Evolutionary conservation across 2,888 invertebrate genomes (phyloP), one percentile per base, ranked within the genome.

Genomic region (Diplolepis rosae): DNA sequence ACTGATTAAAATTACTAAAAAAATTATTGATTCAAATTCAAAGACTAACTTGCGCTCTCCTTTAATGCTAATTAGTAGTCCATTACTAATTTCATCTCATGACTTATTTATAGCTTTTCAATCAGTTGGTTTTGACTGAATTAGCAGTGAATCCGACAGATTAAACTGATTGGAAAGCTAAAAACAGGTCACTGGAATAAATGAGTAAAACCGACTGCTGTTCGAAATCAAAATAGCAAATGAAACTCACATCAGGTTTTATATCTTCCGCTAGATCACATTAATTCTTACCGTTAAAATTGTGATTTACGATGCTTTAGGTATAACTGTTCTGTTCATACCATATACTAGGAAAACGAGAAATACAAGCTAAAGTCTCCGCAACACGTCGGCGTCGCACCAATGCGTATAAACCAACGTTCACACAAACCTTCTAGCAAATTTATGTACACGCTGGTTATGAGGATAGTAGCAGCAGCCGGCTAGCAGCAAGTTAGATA

Each of bases 271-370:
- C 79, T 82, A 81, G 79, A 82, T 82, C 80, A 82, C 79, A 82
- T 83, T 79, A 81, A 82, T 82, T 83, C 79, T 80, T 79, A n/a
- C n/a, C 81, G 81, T 82, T 83, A 82, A 82, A 82, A 79, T 80
- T 79, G 77, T 83, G 82, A 83, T 83, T 82, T 82, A 82, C 80
- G 71, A 71, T 76, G 68, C 69, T 73, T 66, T 50, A 68, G 68
- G 69, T 74, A 73, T 75, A 73, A 71, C 72, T 61, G 71, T 51
- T 74, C n/a, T n/a, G n/a, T n/a, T n/a, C n/a, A n/a, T n/a, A n/a
- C n/a, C 70, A 45, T 65, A 66, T 68, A 66, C 50, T 67, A 65
- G n/a, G 71, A 54, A 39, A 69, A 70, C 39, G 6, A 24, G 22
- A 39, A 61, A 39, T 39, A 32, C 32, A 32, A 18, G 15, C 28